Conservation (phyloP, 2,888 invertebrate species). For the Scotopteryx bipunctaria region DNA sequence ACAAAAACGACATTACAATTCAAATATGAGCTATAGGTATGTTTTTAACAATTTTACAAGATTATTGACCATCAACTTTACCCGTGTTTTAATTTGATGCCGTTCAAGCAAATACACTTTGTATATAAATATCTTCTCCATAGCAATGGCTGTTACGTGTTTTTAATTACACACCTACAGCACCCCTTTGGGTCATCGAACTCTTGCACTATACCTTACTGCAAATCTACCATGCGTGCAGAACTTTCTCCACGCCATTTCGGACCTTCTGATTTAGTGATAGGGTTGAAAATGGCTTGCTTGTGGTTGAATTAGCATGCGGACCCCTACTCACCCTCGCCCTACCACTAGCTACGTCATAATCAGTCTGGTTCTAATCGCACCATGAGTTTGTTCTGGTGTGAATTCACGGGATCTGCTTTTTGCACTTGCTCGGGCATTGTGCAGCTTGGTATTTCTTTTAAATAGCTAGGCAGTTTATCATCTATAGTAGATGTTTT, state of each 20-base stretch:
- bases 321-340: constrained; percentile 59
- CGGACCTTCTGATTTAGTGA: background rate
- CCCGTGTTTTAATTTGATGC: too few species aligned
- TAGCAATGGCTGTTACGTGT: background rate
- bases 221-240: constrained; percentile 45
- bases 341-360: constrained; percentile 50
- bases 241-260: constrained; percentile 6
- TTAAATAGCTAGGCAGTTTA: background rate
- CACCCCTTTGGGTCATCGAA: constrained; percentile 44
- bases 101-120: too few species aligned
- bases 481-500: too few species aligned
- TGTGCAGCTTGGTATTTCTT: background rate
- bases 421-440: constrained; percentile 19
- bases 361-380: constrained; percentile 73
- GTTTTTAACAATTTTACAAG: too few species aligned
- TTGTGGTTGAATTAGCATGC: constrained; percentile 18
- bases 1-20: too few species aligned
- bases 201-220: constrained; percentile 43
- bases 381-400: constrained; percentile 53
- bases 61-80: too few species aligned
- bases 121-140: too few species aligned
- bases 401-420: constrained; percentile 42
- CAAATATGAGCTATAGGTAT: too few species aligned
- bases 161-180: constrained; percentile 16
- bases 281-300: constrained; percentile 33